Percentiles rank a stretch among this genome's conserved stretches.
Conservation (phyloP, 30 jellyfish, hydroid and myxozoan species). For the Phacellophora camtschatica region DNA sequence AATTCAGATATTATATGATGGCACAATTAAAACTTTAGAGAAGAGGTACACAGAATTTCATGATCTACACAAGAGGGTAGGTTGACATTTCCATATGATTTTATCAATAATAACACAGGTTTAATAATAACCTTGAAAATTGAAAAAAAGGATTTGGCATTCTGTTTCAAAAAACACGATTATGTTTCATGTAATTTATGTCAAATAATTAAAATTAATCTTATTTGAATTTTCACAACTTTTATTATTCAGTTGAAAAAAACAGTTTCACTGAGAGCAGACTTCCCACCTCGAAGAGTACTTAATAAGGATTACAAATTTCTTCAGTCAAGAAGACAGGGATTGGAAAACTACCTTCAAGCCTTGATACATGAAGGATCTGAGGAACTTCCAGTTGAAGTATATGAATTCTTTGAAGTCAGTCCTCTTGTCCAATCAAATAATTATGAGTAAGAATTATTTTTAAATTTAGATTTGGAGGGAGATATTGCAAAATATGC, state of each 20-base stretch:
- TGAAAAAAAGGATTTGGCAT: no score
- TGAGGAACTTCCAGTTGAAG: constrained; percentile 67
- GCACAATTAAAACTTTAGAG: constrained; percentile 42
- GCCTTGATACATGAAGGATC: constrained; percentile 65
- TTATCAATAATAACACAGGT: no score
- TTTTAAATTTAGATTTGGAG: neutral
- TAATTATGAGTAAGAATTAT: neutral
- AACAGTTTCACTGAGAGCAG: constrained; percentile 48
- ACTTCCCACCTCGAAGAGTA: constrained; percentile 53
- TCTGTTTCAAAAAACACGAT: no score
- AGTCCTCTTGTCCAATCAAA: constrained; percentile 24
- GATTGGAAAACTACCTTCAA: constrained; percentile 66
- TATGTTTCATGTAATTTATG: no score
- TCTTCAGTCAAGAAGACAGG: constrained; percentile 58
- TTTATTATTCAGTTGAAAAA: constrained; percentile 34
- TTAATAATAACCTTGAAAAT: no score
- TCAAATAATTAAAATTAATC: no score
- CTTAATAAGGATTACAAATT: constrained; percentile 50
- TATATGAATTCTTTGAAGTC: constrained; percentile 47
- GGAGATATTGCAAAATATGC: neutral
- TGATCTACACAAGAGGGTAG: constrained; percentile 64
- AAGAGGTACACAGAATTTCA: constrained; percentile 57
- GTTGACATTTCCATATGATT: no score
- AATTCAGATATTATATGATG: constrained; percentile 46
- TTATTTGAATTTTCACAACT: no score